Base-by-base conservation (phyloP, 2,888 invertebrate species). In the Megalurothrips usitatus region DNA sequence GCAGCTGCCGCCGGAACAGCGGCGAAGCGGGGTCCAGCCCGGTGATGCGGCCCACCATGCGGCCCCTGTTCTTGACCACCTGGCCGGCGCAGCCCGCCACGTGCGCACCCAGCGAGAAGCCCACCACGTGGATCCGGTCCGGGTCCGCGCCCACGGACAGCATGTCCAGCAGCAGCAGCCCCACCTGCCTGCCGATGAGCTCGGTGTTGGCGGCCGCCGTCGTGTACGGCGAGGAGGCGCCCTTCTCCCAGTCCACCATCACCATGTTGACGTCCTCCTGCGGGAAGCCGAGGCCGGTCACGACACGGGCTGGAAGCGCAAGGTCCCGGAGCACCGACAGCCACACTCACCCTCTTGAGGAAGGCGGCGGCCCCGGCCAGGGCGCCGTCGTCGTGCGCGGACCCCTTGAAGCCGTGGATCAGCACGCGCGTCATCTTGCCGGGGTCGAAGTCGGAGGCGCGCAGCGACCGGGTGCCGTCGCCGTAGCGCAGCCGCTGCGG, bases 21-120 rank as follows among this genome's bases (percentile, higher is more conserved):
- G 90, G 90, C 0, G 90, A 90, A 0, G 91, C 91, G 0, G 90
- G 91, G 85, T 91, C 90, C 78, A 91, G 85, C 48, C 89, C 89
- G 81, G 91, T 90, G 83, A 91, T 91, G 82, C 91, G 86, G n/a
- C 90, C 91, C 23, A 91, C 83, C 48, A 89, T 85, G 43, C 88
- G 84, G 6, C 87, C 87, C 11, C 85, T 86, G 14, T 84, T 85
- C 83, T 90, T 90, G 2, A 91, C 84, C 26, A 88, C 85, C 84
- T 91, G 89, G 0, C 91, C 90, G 14, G 91, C 90, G 82, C 89
- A 90, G 0, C 90, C 91, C 10, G 90, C 90, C 0, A 91, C 89
- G 84, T 91, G 91, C 9, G 91, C 91, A 0, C 91, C 91, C 1
- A 91, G 85, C 80, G 91, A 91, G 85, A 91, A 91, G 17, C 91